Conservation (phyloP, 2,113 vertebrate genomes). For the Callospermophilus lateralis region DNA sequence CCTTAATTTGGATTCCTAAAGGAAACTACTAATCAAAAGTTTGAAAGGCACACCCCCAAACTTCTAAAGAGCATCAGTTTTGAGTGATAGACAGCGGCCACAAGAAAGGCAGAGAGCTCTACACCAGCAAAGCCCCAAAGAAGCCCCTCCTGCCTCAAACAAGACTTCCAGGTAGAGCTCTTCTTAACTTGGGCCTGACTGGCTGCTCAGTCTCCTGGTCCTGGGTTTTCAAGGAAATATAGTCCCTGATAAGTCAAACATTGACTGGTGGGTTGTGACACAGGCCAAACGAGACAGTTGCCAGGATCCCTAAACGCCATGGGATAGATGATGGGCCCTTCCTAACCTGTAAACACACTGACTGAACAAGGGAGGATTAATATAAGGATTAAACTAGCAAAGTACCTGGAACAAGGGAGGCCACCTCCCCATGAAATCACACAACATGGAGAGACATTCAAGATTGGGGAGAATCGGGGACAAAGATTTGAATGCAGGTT, state of each 20-base stretch:
- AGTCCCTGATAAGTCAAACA: conserved; percentile 73
- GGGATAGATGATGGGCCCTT: neutral
- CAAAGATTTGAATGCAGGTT: neutral
- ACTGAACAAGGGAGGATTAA: too few species aligned
- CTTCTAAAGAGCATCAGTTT: conserved; percentile 85
- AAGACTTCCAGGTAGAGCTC: conserved; percentile 76
- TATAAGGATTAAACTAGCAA: too few species aligned
- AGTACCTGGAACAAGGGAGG: neutral
- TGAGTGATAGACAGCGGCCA: conserved; percentile 47
- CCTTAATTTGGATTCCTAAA: conserved; percentile 86
- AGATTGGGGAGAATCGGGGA: neutral
- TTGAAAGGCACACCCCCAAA: conserved; percentile 84
- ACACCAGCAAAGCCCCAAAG: conserved; percentile 80
- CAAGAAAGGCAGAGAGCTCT: conserved; percentile 55
- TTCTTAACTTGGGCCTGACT: conserved; percentile 81
- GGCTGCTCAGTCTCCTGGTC: conserved; percentile 83
- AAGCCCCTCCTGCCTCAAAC: conserved; percentile 78
- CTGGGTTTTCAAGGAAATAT: conserved; percentile 87
- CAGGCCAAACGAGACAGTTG: conserved; percentile 52
- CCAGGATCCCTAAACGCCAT: conserved; percentile 73
- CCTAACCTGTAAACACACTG: neutral
- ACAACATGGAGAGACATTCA: neutral
- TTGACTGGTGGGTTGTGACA: conserved; percentile 69
- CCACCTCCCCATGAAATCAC: neutral
- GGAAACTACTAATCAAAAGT: conserved; percentile 84